Conservation (phyloP, 2,797 vertebrate species). For the Sciaenops ocellatus region DNA sequence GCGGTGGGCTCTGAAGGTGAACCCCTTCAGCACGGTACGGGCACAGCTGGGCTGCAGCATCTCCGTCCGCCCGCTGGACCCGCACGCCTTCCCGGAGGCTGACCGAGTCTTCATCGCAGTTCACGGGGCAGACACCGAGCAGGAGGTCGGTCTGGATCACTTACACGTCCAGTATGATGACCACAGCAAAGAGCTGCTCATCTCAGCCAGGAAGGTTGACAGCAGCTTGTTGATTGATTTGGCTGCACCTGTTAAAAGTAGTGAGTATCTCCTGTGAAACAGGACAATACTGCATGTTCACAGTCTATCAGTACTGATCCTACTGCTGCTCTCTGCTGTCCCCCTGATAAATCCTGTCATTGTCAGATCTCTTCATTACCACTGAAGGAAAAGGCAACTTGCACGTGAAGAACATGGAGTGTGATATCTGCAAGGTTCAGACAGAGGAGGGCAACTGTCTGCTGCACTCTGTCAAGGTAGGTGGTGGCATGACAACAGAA, state of each 20-base stretch:
- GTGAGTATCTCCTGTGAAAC: constrained; percentile 77
- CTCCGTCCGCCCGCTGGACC: constrained; percentile 88
- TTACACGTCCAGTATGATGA: constrained; percentile 87
- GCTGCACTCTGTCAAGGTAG: constrained; percentile 93
- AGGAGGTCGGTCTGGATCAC: constrained; percentile 61
- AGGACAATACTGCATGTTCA: too few species aligned
- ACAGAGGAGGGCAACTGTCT: constrained; percentile 90
- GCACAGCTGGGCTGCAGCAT: constrained; percentile 88
- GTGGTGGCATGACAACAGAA: constrained; percentile 1
- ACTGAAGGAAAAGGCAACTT: constrained; percentile 88
- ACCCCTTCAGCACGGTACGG: constrained; percentile 87
- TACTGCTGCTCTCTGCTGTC: background rate
- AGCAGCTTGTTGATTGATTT: constrained; percentile 84
- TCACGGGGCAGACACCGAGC: constrained; percentile 64
- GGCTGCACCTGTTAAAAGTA: constrained; percentile 88
- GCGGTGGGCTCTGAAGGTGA: constrained; percentile 86
- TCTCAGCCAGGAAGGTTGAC: constrained; percentile 75
- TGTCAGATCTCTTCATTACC: constrained; percentile 92
- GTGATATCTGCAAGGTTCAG: constrained; percentile 90
- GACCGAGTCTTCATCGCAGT: constrained; percentile 88
- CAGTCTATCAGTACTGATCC: too few species aligned
- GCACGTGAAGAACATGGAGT: constrained; percentile 91
- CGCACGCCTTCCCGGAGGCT: constrained; percentile 83
- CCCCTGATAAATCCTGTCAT: constrained; percentile 14
- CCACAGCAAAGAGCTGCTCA: constrained; percentile 80